Evolutionary conservation across 1,140 invertebrate species (phyloP).

Genomic region (Zaprionus africanus): DNA sequence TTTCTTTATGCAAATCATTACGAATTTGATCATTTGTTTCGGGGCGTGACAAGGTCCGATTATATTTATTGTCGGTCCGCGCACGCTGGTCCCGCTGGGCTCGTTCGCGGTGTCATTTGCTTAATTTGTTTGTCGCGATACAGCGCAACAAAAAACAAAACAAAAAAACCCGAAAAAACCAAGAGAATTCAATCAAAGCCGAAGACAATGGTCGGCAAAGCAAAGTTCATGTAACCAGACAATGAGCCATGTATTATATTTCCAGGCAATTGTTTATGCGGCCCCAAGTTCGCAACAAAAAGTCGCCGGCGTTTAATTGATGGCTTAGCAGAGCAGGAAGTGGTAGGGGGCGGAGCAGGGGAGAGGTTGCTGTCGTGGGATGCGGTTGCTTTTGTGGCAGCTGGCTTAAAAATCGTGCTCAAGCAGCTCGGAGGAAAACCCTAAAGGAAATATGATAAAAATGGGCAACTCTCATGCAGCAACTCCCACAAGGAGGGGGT

Average conservation of each 20-base stretch:
- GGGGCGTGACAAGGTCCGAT: conserved; percentile 69
- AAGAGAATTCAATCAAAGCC: conserved; percentile 51
- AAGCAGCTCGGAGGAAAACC: conserved; percentile 59
- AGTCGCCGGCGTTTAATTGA: conserved; percentile 34
- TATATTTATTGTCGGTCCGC: conserved; percentile 34
- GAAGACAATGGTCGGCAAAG: conserved; percentile 29
- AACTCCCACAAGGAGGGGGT: conserved; percentile 24
- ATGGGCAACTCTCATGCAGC: conserved; percentile 31
- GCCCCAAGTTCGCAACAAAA: conserved; percentile 30
- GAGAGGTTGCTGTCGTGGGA: conserved; percentile 1
- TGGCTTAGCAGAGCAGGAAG: neutral
- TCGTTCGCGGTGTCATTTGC: conserved; percentile 54
- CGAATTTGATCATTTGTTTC: neutral
- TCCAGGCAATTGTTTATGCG: conserved; percentile 63
- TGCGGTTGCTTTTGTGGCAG: conserved; percentile 27
- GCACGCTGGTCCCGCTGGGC: neutral
- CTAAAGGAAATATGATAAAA: conserved; percentile 49
- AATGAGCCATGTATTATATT: conserved; percentile 55
- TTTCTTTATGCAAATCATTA: conserved; percentile 68
- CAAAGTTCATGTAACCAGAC: conserved; percentile 50
- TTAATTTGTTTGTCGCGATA: conserved; percentile 48
- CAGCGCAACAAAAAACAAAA: neutral
- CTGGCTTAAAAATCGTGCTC: conserved; percentile 56
- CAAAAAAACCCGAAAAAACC: neutral
- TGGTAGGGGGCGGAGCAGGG: too few species aligned